Evolutionary conservation across 2,888 invertebrate genomes (phyloP).

Genomic region (Tryphoninae sp.): DNA sequence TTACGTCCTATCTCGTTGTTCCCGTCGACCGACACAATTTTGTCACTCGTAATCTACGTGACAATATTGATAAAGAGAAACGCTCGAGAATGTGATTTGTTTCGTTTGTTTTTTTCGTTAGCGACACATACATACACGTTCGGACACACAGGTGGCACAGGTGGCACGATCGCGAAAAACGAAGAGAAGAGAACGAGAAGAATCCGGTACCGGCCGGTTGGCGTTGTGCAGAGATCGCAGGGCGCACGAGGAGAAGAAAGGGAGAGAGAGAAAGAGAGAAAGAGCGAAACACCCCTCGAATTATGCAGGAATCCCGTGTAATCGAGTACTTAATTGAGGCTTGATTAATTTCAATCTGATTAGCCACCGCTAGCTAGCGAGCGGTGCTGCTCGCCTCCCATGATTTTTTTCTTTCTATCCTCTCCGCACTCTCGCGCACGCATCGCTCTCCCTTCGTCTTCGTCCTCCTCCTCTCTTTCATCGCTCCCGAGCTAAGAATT

Average conservation of each 20-base stretch:
- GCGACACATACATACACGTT: background rate
- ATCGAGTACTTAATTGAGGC: slow-evolving; percentile 69
- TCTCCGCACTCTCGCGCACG: background rate
- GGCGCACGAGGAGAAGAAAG: background rate
- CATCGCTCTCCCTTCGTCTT: slow-evolving; percentile 10
- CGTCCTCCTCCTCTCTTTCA: slow-evolving; percentile 7
- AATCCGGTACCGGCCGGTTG: slow-evolving; percentile 43
- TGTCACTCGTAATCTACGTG: background rate
- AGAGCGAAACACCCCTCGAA: slow-evolving; percentile 42
- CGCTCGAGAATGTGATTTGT: background rate
- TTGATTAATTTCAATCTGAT: slow-evolving; percentile 69
- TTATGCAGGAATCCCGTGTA: slow-evolving; percentile 69
- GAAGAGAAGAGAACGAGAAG: slow-evolving; percentile 19
- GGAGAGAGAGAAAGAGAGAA: background rate
- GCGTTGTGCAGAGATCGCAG: slow-evolving; percentile 27
- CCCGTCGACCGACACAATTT: background rate
- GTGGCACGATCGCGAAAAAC: background rate
- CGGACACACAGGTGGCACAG: background rate
- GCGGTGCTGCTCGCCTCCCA: slow-evolving; percentile 49
- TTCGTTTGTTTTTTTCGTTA: slow-evolving; percentile 1
- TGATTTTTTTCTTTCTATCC: slow-evolving; percentile 38
- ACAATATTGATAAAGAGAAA: background rate
- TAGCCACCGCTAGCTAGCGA: slow-evolving; percentile 46
- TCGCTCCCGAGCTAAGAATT: background rate
- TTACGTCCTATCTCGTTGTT: background rate